Base-by-base conservation (phyloP, 23 tunicate species). In the Ciona savignyi region DNA sequence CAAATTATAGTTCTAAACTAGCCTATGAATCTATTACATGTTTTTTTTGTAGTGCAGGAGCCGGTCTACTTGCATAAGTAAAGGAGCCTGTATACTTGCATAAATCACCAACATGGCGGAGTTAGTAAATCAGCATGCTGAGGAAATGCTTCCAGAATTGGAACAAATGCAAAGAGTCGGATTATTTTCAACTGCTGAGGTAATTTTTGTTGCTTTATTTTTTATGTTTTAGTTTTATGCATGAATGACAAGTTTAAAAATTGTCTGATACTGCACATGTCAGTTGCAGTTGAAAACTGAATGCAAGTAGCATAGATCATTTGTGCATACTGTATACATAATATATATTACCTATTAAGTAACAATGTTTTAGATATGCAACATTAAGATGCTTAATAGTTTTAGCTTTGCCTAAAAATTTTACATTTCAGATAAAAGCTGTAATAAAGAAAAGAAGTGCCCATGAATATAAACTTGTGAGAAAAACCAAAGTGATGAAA, bases 381-480 rank as follows among this genome's bases (percentile, higher is more conserved):
- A 49, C n/a, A 20, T 49, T 49, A 49, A 49, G 19, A 11, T 49
- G 61, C 61, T 49, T 11, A 11, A 49, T 49, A 49, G 15, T 49
- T 49, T n/a, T n/a, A 15, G 15, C 20, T 23, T 42, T 42, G 56
- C 56, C 11, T 42, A 6, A 42, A 42, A 42, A 42, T 77, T 32
- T n/a, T 67, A 31, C 34, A 70, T 0, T 71, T 60, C 51, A 89
- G 96, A 51, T 89, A 32, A 89, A 89, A 70, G 85, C 96, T 23
- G 63, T 89, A 20, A 79, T 89, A 9, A 89, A 79, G 48, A 89
- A 89, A 65, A 70, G 84, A 28, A 78, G 65, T 15, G 48, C 74
- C 27, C 85, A 73, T 33, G 96, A 89, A 78, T 89, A 89, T 63
- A 89, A 89, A 63, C 89, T 89, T 32, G 96, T 89, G 28, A 74